phyloP scores from a whole-genome alignment of 2,113 vertebrate genomes.

The Bubalus kerabau region DNA sequence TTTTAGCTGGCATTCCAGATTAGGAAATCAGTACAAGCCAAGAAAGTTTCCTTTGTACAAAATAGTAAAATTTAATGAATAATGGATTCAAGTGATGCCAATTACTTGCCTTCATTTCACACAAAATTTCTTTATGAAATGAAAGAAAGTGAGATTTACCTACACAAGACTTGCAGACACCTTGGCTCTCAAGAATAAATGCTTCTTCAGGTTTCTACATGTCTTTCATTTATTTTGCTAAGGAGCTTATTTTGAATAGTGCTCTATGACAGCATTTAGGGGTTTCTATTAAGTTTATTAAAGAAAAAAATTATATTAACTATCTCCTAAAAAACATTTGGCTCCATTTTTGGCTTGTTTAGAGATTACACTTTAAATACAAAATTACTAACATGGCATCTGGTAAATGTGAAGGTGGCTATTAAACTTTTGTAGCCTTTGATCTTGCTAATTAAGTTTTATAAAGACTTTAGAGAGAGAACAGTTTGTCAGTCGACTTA shows the following conservation, averaged over 20 bases:
- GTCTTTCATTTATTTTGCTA: conserved; percentile 43
- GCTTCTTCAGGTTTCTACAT: conserved; percentile 58
- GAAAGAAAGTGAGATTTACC: background rate
- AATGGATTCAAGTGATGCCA: conserved; percentile 25
- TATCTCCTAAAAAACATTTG: conserved; percentile 50
- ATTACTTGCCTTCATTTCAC: conserved; percentile 2
- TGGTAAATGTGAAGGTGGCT: conserved; percentile 49
- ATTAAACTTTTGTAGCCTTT: conserved; percentile 67
- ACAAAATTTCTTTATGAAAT: conserved; percentile 5
- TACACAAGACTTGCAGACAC: background rate
- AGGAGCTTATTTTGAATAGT: conserved; percentile 30
- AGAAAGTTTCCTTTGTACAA: background rate
- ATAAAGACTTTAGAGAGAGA: conserved; percentile 42
- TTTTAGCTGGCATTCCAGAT: background rate
- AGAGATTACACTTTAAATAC: background rate
- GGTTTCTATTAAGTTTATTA: conserved; percentile 37
- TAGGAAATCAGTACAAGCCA: background rate
- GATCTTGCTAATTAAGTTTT: conserved; percentile 69
- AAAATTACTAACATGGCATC: conserved; percentile 36
- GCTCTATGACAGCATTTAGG: background rate
- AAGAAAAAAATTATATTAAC: conserved; percentile 8
- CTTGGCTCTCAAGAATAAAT: background rate
- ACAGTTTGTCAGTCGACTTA: background rate
- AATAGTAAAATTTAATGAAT: conserved; percentile 34
- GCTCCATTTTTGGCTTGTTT: conserved; percentile 49